phyloP scores from a whole-genome alignment of 2,113 vertebrate species.

The Neolamprologus sp. region DNA sequence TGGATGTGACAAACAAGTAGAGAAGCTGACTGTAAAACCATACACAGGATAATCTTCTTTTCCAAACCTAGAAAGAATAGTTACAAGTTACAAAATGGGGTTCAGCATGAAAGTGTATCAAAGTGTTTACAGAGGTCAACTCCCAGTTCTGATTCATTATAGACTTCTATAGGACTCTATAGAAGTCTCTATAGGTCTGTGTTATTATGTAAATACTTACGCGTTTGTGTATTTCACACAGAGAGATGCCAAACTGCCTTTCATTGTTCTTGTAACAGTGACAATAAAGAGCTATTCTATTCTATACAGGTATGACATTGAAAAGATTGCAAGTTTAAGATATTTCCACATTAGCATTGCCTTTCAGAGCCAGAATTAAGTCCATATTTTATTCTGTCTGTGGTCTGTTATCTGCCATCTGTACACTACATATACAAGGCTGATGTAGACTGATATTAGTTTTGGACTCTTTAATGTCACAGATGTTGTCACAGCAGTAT shows the following conservation, averaged over 20 bases:
- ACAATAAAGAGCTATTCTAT: background rate
- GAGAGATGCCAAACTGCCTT: background rate
- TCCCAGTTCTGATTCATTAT: background rate
- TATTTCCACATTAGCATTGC: background rate
- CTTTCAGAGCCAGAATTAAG: background rate
- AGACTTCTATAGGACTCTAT: background rate
- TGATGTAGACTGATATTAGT: background rate
- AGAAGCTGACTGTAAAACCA: background rate
- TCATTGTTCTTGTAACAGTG: background rate
- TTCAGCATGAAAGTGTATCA: background rate
- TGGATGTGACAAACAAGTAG: background rate
- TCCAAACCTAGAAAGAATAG: background rate
- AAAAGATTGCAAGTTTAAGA: background rate
- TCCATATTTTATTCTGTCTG: background rate
- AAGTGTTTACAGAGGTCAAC: background rate
- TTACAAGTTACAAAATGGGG: background rate
- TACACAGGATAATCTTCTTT: background rate
- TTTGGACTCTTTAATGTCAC: background rate
- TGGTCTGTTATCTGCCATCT: background rate
- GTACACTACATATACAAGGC: fast-evolving
- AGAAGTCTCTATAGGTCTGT: background rate
- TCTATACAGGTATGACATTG: background rate
- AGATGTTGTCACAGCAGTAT: background rate
- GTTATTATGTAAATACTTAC: background rate
- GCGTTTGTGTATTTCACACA: background rate